A percentile compares a stretch with the other conserved stretches of the same genome.
Evolutionary conservation across 2,888 invertebrate genomes (phyloP).

Genomic region (Dromius quadrimaculatus): DNA sequence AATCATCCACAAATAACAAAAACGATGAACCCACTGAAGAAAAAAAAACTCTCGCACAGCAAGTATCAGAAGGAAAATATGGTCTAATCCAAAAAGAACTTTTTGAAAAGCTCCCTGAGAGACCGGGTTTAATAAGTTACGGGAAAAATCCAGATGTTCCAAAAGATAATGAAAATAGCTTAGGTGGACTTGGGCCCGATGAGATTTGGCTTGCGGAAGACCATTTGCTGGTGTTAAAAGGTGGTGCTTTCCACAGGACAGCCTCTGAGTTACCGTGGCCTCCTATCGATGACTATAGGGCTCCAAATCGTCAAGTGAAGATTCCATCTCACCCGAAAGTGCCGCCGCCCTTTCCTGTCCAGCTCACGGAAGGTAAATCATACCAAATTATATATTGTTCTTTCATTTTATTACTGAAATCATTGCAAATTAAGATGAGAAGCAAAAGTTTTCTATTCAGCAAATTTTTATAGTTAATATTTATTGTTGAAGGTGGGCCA

Average conservation of each 20-base stretch:
- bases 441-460: no score
- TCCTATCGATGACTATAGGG: conserved; percentile 86
- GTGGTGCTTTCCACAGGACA: conserved; percentile 74
- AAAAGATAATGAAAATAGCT: conserved; percentile 81
- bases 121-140: conserved; percentile 86
- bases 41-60: conserved; percentile 88
- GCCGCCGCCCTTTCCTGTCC: conserved; percentile 94
- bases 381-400: no score
- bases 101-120: conserved; percentile 75
- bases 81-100: conserved; percentile 89
- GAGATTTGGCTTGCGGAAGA: conserved; percentile 94
- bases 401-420: no score
- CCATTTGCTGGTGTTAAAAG: conserved; percentile 85
- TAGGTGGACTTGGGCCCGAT: conserved; percentile 85
- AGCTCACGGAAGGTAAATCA: conserved; percentile 85
- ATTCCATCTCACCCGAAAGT: conserved; percentile 85
- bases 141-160: conserved; percentile 84
- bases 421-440: no score
- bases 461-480: no score
- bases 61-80: conserved; percentile 91
- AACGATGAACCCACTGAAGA: conserved; percentile 71
- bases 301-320: conserved; percentile 86
- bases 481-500: no score
- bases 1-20: conserved; percentile 61
- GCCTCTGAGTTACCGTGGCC: conserved; percentile 75